Evolutionary conservation across 1,140 invertebrate genomes (phyloP), one percentile per base, ranked within the genome.

Genomic region (Mylabris phalerata): DNA sequence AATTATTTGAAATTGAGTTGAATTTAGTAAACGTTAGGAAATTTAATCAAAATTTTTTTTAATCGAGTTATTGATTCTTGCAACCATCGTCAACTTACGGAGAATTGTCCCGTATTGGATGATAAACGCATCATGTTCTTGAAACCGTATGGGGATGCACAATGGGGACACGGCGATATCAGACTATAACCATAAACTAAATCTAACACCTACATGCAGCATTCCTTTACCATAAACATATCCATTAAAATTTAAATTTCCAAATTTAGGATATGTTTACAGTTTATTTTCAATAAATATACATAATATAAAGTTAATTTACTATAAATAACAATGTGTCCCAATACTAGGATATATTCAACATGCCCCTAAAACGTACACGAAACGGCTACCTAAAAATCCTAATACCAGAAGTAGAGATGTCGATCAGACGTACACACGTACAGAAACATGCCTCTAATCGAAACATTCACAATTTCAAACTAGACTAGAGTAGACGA

Each of bases 131-230:
- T 93, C 69, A 93, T 87, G 78, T 98, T 91, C 68, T 84, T 86
- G 78, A 88, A 98, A 61, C 94, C 93, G 73, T 98, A 98, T 10
- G 96, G 93, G 58, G 91, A 84, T 48, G 86, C 91, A 80, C 95
- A 98, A 24, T 81, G 82, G 42, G 80, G 73, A 71, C 95, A 96
- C 39, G 92, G 92, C 57, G 84, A 82, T 60, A 75, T 75, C 65
- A 92, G 80, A 75, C 90, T 93, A 75, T 57, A 69, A 75, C 60
- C 62, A 68, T 61, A 67, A 66, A 67, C 59, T 66, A 65, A 61
- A 59, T 45, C 61, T 64, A 62, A 63, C 59, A 68, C 32, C 56
- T 45, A 58, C 56, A 59, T 59, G 49, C 57, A 58, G 43, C 49
- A 51, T 51, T 49, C 52, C 25, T 46, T 39, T 32, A 47, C 9